Base-by-base conservation (phyloP, 2,888 invertebrate genomes). In the Kryphioiulus occultus region DNA sequence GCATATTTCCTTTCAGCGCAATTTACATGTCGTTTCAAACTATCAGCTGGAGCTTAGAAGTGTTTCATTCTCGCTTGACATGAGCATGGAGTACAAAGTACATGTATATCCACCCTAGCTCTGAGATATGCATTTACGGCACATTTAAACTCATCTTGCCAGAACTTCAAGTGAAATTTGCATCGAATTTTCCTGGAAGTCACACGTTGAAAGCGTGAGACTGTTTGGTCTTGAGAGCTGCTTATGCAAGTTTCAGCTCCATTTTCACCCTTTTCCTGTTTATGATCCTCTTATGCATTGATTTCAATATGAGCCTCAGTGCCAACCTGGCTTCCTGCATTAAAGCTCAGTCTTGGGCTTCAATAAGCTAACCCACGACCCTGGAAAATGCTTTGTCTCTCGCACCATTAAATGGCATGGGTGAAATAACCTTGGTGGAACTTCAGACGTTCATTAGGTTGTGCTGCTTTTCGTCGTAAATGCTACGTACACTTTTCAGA, bases 51-150 rank as follows among this genome's bases (percentile, higher is more conserved):
- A 30, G 78, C 78, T 78, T 26, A 12, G 26, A 78, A 78, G 78
- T 32, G 30, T 30, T 78, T 78, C 78, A 15, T 30, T 78, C 30
- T 26, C 78, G 17, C 30, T 78, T 78, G 78, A 78, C 78, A 17
- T 5, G 2, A 30, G 30, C 30, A 26, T 32, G 12, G 30, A 78
- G 78, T 78, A 78, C 5, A 30, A 78, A 30, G 15, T 15, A 22
- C n/a, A n/a, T n/a, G n/a, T 26, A 30, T 26, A 53, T 78, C 30
- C 30, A 78, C 30, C 15, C 78, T n/a, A n/a, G n/a, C n/a, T 3
- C 19, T 78, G 59, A 78, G 78, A 78, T 78, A 78, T 78, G 78
- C 78, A 15, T 78, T 78, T 78, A 78, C 30, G 78, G 30, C 68
- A 12, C 26, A 68, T 68, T 68, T 26, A 26, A 22, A 68, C 30